These are phyloP conservation scores for Antennarius maculatus DNA, from an alignment of 2,797 vertebrate genomes.

Conservation along the genomic window DNA sequence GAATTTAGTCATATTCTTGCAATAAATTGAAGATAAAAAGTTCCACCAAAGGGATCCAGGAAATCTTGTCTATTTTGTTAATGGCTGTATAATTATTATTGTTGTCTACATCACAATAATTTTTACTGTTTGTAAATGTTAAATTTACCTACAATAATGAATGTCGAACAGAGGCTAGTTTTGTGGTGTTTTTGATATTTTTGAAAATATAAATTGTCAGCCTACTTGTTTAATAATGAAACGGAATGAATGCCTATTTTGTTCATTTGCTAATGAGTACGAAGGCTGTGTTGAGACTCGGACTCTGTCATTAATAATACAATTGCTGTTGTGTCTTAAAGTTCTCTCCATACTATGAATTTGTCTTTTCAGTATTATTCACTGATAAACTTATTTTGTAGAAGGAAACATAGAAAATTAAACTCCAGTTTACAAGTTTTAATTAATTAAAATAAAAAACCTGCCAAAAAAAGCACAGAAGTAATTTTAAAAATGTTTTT, in stretches of 20 bases:
- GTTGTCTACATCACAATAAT: conserved; percentile 65
- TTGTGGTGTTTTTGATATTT: conserved; percentile 83
- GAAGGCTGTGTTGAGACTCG: conserved; percentile 28
- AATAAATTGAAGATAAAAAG: conserved; percentile 37
- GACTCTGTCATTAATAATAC: conserved; percentile 13
- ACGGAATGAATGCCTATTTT: conserved; percentile 47
- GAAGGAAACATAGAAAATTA: background rate
- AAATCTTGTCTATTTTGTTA: conserved; percentile 30
- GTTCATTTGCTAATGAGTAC: conserved; percentile 38
- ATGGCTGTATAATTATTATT: conserved; percentile 71
- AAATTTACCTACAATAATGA: conserved; percentile 77
- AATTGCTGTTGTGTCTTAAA: conserved; percentile 26
- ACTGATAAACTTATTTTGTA: conserved; percentile 18
- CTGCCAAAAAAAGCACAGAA: background rate
- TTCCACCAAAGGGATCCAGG: conserved; percentile 56
- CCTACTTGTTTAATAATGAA: conserved; percentile 63
- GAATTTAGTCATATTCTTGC: conserved; percentile 3
- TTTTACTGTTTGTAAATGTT: conserved; percentile 83
- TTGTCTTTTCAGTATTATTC: conserved; percentile 39
- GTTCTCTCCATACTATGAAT: conserved; percentile 25
- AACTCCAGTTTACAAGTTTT: conserved; percentile 32
- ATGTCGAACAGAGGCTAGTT: conserved; percentile 72
- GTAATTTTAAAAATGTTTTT: background rate
- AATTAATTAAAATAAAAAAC: background rate
- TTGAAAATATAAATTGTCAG: conserved; percentile 52